Percentiles rank a stretch among this genome's conserved stretches.
Evolutionary conservation across 1,140 invertebrate genomes (phyloP).

Genomic region (Orchestia grillus): DNA sequence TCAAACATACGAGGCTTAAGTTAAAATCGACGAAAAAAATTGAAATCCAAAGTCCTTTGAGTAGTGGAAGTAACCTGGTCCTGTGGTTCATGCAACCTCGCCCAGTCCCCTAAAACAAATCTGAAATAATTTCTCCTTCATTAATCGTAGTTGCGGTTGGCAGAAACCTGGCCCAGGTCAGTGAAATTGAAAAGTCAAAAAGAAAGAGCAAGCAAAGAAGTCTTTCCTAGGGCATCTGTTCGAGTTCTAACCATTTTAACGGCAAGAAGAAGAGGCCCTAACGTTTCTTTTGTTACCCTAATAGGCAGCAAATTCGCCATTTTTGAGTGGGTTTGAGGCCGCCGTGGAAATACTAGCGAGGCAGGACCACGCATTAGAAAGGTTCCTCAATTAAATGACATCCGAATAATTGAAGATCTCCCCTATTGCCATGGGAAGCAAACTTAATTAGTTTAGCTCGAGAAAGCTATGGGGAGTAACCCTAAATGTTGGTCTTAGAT

Average conservation of each 20-base stretch:
- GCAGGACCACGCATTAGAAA: conserved; percentile 8
- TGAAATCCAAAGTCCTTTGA: background rate
- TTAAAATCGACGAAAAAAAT: background rate
- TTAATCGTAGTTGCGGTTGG: background rate
- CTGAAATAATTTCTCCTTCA: background rate
- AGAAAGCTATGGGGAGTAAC: background rate
- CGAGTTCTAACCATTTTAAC: conserved; percentile 43
- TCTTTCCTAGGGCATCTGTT: conserved; percentile 30
- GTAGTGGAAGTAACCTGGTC: background rate
- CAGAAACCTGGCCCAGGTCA: conserved; percentile 14
- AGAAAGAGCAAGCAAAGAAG: conserved; percentile 12
- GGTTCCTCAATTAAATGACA: conserved; percentile 45
- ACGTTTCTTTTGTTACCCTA: conserved; percentile 41
- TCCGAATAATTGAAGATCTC: conserved; percentile 28
- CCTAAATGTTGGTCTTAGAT: background rate
- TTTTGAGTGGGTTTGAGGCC: conserved; percentile 36
- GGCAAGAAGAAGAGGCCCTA: conserved; percentile 44
- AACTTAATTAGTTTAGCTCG: conserved; percentile 7
- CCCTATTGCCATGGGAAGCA: conserved; percentile 3
- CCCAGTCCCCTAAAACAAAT: background rate
- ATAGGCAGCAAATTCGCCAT: conserved; percentile 38
- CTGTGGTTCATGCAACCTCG: background rate
- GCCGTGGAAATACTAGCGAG: conserved; percentile 14
- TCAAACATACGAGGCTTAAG: background rate
- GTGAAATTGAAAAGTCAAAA: background rate